Evolutionary conservation across 2,113 vertebrate genomes (phyloP).

Genomic region (Syrmaticus mikado): DNA sequence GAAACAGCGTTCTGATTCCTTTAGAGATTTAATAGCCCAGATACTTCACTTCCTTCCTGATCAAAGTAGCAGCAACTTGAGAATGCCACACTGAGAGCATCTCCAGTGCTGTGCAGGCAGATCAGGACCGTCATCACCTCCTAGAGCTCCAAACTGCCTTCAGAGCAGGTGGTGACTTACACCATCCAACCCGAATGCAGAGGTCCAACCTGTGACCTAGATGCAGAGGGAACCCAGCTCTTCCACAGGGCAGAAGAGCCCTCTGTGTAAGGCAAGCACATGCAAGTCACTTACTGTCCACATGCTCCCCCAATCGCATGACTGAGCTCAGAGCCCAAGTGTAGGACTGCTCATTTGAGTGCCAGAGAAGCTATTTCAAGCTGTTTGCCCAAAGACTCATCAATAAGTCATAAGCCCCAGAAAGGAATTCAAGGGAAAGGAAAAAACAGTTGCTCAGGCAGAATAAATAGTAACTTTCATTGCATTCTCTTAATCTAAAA

Average conservation of each 20-base stretch:
- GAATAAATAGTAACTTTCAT: conserved; percentile 65
- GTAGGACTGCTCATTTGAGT: conserved; percentile 61
- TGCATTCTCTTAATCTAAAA: conserved; percentile 21
- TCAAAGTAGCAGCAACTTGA: conserved; percentile 21
- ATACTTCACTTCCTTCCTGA: conserved; percentile 36
- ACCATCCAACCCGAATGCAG: neutral
- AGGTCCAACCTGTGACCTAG: neutral
- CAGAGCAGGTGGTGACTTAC: neutral
- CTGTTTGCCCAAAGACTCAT: conserved; percentile 68
- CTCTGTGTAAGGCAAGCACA: neutral
- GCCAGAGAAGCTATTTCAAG: conserved; percentile 65
- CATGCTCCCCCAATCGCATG: neutral
- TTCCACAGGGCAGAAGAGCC: neutral
- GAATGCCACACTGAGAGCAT: neutral
- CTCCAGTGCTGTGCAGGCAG: neutral
- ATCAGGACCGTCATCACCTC: neutral
- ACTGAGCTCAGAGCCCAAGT: neutral
- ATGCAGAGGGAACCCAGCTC: neutral
- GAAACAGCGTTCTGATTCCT: conserved; percentile 21
- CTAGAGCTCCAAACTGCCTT: neutral
- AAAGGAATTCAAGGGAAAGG: conserved; percentile 55
- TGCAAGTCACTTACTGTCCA: neutral
- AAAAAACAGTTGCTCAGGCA: conserved; percentile 52
- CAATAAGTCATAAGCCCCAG: conserved; percentile 70
- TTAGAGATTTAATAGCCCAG: conserved; percentile 33